phyloP scores from a whole-genome alignment of 2,888 invertebrate species.

The Anodontia alba region DNA sequence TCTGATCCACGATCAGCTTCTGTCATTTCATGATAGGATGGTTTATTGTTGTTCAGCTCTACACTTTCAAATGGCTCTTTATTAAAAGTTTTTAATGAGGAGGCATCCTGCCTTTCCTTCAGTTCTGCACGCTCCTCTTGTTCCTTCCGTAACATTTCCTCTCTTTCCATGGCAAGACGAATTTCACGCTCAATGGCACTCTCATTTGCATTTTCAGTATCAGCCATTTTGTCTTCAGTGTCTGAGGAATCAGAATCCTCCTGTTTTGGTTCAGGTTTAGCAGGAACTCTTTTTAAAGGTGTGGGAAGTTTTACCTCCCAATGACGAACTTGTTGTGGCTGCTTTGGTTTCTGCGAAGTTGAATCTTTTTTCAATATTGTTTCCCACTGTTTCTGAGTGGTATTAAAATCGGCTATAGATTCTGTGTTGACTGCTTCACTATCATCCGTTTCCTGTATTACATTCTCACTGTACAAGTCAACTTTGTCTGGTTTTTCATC shows the following conservation, averaged over 20 bases:
- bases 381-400: conserved; percentile 78
- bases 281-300: conserved; percentile 48
- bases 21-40: conserved; percentile 78
- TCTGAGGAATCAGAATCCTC: conserved; percentile 38
- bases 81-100: conserved; percentile 33
- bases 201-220: conserved; percentile 67
- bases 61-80: conserved; percentile 57
- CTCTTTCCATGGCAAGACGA: conserved; percentile 79
- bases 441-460: conserved; percentile 72
- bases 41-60: conserved; percentile 64
- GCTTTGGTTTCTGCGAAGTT: conserved; percentile 30
- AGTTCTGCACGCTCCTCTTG: conserved; percentile 71
- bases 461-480: conserved; percentile 77
- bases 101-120: conserved; percentile 57
- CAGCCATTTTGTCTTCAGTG: conserved; percentile 60
- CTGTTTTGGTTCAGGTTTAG: conserved; percentile 45
- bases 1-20: conserved; percentile 80
- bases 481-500: conserved; percentile 71
- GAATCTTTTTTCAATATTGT: conserved; percentile 43
- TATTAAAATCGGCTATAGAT: conserved; percentile 77
- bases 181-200: conserved; percentile 83
- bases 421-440: conserved; percentile 76
- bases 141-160: conserved; percentile 75
- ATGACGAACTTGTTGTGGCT: conserved; percentile 64
- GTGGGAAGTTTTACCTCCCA: conserved; percentile 75